Evolutionary conservation across 92 coral and sea anemone species (phyloP).

Genomic region (Parazoanthus darwini): DNA sequence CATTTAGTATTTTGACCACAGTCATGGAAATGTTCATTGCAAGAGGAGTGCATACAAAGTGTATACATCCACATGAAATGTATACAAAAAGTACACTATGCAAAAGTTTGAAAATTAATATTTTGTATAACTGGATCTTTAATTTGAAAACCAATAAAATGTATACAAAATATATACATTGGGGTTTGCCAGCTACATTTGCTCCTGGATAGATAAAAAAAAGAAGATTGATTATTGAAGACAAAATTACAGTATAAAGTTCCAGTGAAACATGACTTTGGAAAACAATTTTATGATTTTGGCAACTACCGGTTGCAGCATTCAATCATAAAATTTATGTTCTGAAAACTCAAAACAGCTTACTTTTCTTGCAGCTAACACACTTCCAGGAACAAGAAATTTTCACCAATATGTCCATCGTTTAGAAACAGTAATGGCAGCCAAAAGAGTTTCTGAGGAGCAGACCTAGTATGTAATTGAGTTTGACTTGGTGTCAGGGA

Average conservation of each 20-base stretch:
- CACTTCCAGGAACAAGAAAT: conserved; percentile 46
- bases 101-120: background rate
- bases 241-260: too few relatives aligned
- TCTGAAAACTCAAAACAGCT: too few relatives aligned
- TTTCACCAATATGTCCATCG: conserved; percentile 45
- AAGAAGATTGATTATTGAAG: too few relatives aligned
- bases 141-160: background rate
- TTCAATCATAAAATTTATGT: too few relatives aligned
- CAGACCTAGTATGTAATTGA: conserved; percentile 32
- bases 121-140: too few relatives aligned
- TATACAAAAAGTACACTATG: background rate
- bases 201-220: background rate
- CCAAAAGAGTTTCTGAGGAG: conserved; percentile 41
- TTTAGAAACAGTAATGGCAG: conserved; percentile 44
- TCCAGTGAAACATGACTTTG: too few relatives aligned
- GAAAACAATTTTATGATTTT: too few relatives aligned
- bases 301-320: too few relatives aligned
- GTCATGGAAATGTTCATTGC: background rate
- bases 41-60: background rate
- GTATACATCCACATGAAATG: background rate
- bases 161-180: conserved; percentile 2
- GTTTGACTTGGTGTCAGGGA: conserved; percentile 47
- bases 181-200: background rate
- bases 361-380: background rate
- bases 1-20: background rate